Evolutionary conservation across 2,888 invertebrate genomes (phyloP).

Genomic region (Schizotus pectinicornis): DNA sequence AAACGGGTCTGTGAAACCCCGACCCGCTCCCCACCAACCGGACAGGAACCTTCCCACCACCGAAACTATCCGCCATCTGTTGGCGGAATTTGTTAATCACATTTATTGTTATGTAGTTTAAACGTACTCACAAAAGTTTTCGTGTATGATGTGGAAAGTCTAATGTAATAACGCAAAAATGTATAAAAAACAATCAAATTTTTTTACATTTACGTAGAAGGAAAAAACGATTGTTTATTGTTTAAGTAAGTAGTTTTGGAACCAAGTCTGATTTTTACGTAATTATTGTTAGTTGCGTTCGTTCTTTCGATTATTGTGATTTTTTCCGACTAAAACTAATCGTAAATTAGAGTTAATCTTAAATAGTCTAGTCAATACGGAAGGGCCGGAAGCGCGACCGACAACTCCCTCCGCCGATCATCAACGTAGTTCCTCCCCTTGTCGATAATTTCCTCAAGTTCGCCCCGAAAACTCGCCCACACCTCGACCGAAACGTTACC

Average conservation of each 20-base stretch:
- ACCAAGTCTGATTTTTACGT: constrained; percentile 24
- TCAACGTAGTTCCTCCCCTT: constrained; percentile 50
- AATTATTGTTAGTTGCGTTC: neutral
- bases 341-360: constrained; percentile 18
- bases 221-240: neutral
- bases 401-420: constrained; percentile 57
- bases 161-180: constrained; percentile 18
- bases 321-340: constrained; percentile 7
- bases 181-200: constrained; percentile 25
- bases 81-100: constrained; percentile 19
- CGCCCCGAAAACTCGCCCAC: constrained; percentile 44
- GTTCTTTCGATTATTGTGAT: constrained; percentile 21
- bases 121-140: constrained; percentile 30
- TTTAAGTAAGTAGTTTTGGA: neutral
- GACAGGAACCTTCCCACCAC: constrained; percentile 6
- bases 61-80: neutral
- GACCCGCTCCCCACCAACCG: constrained; percentile 2
- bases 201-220: constrained; percentile 9
- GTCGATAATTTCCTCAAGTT: constrained; percentile 54
- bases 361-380: constrained; percentile 34
- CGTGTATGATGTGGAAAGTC: constrained; percentile 20
- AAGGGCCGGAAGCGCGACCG: constrained; percentile 36
- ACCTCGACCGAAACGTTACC: constrained; percentile 43
- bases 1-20: constrained; percentile 14
- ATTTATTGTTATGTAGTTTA: constrained; percentile 45